Base-by-base conservation (phyloP, 2,113 vertebrate species). In the Dendropsophus ebraccatus region DNA sequence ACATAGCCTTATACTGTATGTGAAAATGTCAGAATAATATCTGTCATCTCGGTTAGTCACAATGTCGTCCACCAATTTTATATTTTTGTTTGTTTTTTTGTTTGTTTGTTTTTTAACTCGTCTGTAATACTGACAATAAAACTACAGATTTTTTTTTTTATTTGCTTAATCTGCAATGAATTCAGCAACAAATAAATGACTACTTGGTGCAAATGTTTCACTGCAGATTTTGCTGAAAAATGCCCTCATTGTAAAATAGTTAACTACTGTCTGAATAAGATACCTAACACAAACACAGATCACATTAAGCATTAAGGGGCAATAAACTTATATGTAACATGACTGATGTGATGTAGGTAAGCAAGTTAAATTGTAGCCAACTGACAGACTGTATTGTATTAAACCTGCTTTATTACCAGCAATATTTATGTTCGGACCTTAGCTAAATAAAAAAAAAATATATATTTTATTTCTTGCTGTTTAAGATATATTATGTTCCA, bases 391-490 rank as follows among this genome's bases (percentile, higher is more conserved):
- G 19, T 23, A 41, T 23, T 23, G 9, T 23, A 37, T 23, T 41
- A 41, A 37, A 30, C 14, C 17, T n/a, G 30, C 17, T 25, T 54
- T 32, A 77, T 2, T 17, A 17, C 28, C 23, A n/a, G n/a, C 37
- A 47, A 62, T 62, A 25, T 62, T 41, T 28, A 28, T 65, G 58
- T 11, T 37, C n/a, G 47, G 13, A 62, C 37, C n/a, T 30, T 47
- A n/a, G 56, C 75, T 47, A 72, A 87, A 35, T 49, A 50, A 56
- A 81, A 50, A 69, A 65, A 58, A n/a, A n/a, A n/a, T n/a, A n/a
- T n/a, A 62, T 81, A 25, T 25, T 81, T 30, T 70, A 25, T 52
- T 72, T 60, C 58, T 47, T 81, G 69, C 78, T 23, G 32, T 12
- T 14, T 11, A 28, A 70, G 32, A 62, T 73, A 58, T 80, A 81